Evolutionary conservation across 2,888 invertebrate genomes (phyloP).

Genomic region (Pristionchus exspectatus): DNA sequence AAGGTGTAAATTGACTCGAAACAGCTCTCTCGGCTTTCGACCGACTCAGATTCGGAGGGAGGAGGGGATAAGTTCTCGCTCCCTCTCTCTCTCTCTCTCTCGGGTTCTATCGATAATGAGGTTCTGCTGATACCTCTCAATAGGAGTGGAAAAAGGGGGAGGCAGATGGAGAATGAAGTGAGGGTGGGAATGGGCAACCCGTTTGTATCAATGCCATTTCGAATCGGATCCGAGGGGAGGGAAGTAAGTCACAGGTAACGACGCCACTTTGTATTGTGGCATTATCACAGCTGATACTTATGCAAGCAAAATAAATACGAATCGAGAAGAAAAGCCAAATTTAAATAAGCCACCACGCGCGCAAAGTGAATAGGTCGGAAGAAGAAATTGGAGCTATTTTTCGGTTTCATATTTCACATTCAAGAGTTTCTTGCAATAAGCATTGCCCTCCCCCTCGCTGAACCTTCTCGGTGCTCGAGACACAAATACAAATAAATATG

Average conservation of each 20-base stretch:
- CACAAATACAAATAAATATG: no score
- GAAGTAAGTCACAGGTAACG: neutral
- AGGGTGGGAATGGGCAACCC: neutral
- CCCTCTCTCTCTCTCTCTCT: neutral
- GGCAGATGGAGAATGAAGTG: neutral
- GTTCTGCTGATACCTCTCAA: conserved; percentile 19
- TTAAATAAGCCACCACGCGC: neutral
- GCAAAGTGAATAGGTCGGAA: neutral
- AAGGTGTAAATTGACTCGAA: conserved; percentile 3
- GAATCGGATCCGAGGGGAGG: neutral
- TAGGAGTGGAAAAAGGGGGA: neutral
- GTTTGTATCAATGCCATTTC: neutral
- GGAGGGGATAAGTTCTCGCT: conserved; percentile 3
- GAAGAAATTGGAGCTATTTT: no score
- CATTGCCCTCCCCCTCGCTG: no score
- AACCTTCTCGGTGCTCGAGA: no score
- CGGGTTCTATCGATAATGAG: conserved; percentile 34
- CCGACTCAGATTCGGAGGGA: conserved; percentile 3
- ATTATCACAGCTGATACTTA: neutral
- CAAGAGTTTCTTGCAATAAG: neutral
- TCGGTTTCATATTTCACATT: neutral
- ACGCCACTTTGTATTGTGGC: neutral
- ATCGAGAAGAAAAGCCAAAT: neutral
- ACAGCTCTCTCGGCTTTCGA: neutral
- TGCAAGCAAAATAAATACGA: neutral